Percentiles rank a stretch among this genome's conserved stretches.
phyloP scores from a whole-genome alignment of 2,113 vertebrate species.

The Nycticryphes semicollaris region DNA sequence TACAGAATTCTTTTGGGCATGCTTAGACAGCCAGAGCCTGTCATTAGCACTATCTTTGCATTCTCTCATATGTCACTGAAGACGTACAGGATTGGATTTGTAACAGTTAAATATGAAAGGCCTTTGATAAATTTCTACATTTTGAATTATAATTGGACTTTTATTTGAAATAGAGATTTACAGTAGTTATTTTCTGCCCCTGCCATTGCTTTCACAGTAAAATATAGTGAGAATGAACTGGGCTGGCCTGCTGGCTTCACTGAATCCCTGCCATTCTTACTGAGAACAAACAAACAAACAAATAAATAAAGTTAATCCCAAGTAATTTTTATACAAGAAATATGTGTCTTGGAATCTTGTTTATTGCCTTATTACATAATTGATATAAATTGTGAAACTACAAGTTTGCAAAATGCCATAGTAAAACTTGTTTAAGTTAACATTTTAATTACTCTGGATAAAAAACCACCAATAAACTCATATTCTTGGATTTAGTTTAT shows the following conservation, averaged over 20 bases:
- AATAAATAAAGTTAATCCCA: neutral
- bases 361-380: neutral
- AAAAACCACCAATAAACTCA: neutral
- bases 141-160: neutral
- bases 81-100: neutral
- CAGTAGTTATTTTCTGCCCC: neutral
- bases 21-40: neutral
- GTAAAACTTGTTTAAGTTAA: neutral
- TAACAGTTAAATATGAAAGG: neutral
- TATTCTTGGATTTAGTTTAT: neutral
- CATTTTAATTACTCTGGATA: neutral
- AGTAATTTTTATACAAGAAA: neutral
- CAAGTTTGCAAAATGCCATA: neutral
- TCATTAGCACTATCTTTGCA: neutral
- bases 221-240: neutral
- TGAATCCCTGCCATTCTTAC: neutral
- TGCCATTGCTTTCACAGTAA: neutral
- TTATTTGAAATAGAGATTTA: neutral
- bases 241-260: neutral
- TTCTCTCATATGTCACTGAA: neutral
- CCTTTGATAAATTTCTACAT: neutral
- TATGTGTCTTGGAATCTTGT: neutral
- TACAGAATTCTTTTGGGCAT: neutral
- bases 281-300: neutral
- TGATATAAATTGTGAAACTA: neutral